Base-by-base conservation (phyloP, 2,113 vertebrate species). In the Urocynchramus pylzowi region DNA sequence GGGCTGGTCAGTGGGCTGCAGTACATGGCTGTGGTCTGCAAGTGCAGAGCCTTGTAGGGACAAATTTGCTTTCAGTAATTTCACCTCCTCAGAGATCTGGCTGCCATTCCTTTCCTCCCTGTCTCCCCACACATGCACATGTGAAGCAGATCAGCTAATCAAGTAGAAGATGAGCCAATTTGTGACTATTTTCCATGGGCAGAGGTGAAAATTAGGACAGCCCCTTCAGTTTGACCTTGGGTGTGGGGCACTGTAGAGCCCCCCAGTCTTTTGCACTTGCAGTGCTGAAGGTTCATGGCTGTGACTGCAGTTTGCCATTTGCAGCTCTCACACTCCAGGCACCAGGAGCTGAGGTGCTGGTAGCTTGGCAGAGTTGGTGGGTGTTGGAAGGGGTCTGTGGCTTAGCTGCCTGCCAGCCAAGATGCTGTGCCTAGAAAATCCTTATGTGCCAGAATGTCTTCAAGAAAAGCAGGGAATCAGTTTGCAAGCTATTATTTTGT, bases 161-260 rank as follows among this genome's bases (percentile, higher is more conserved):
- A 69, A 63, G 37, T 9, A 85, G 65, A 61, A 44, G 15, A 60
- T 19, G 31, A 84, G 30, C 4, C 28, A 11, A 47, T 68, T 26
- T 59, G 16, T 47, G 56, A 42, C 11, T 33, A 30, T 71, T 81
- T 87, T 50, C 31, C 23, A 2, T 3, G 28, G 59, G 15, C n/a
- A 65, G 69, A 77, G 19, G 16, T 61, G 22, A 53, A 76, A 68
- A 70, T 12, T 31, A 39, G 37, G 2, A 1, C 39, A n/a, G 26
- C 1, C 12, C 39, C 14, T 83, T 16, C 26, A 28, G 26, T 50
- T 11, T 28, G 33, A 22, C 18, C 4, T 45, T 33, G 39, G 24
- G 3, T 26, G 8, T 37, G 56, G 2, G 8, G 13, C 41, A 31
- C 0, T 0, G 53, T 47, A 18, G 2, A 8, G 6, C 28, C 33